Evolutionary conservation across 64 coral and sea anemone genomes (phyloP).

Genomic region (Orbicella faveolata): DNA sequence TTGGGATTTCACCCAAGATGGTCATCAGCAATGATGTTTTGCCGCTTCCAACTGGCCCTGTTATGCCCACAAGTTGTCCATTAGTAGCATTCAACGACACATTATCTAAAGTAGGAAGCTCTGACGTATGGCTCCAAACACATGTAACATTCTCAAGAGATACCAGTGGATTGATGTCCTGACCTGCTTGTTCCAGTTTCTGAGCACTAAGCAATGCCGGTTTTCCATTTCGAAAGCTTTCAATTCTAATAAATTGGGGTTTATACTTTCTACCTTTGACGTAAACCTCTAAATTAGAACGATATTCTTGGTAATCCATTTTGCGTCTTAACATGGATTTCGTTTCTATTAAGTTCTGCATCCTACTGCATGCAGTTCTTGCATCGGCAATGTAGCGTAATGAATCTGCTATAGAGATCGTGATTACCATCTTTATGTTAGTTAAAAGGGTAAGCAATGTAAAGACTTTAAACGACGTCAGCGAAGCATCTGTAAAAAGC

Average conservation of each 20-base stretch:
- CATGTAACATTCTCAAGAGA: background rate
- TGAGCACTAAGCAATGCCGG: background rate
- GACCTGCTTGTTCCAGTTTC: background rate
- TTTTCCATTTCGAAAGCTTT: conserved; percentile 17
- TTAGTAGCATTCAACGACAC: background rate
- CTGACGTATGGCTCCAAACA: background rate
- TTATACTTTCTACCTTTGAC: background rate
- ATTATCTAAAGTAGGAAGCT: background rate
- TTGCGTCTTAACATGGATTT: background rate
- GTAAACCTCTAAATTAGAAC: background rate
- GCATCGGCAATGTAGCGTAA: background rate
- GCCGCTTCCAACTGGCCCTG: no score
- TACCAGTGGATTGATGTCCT: background rate
- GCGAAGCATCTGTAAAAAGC: conserved; percentile 23
- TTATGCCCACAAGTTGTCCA: background rate
- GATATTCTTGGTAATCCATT: background rate
- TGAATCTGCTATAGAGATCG: background rate
- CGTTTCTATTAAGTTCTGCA: background rate
- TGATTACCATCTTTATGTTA: background rate
- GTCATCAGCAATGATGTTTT: no score
- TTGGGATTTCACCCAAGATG: no score
- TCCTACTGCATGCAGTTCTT: no score
- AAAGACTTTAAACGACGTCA: conserved; percentile 56
- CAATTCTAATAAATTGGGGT: background rate
- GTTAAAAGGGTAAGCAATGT: conserved; percentile 23